phyloP scores from a whole-genome alignment of 1,140 invertebrate species.

The Formica selysi region DNA sequence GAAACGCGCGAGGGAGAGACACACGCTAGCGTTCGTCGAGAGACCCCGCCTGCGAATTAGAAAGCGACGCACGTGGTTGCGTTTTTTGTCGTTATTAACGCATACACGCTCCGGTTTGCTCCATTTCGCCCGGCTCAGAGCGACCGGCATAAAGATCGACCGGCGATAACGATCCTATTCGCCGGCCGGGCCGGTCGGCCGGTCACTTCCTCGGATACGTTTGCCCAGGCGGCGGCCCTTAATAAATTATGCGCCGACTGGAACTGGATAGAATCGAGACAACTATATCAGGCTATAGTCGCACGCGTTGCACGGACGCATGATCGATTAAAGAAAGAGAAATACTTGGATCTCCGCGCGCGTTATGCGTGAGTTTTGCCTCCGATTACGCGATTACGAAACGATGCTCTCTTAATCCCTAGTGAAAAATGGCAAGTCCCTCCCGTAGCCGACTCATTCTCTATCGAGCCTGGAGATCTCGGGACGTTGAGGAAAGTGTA shows the following conservation, averaged over 20 bases:
- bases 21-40: no score
- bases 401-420: not conserved
- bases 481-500: not conserved
- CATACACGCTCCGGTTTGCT: constrained; percentile 19
- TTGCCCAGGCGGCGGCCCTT: constrained; percentile 40
- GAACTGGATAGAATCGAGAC: constrained; percentile 58
- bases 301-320: constrained; percentile 27
- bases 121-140: constrained; percentile 26
- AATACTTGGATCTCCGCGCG: constrained; percentile 4
- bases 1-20: no score
- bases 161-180: constrained; percentile 54
- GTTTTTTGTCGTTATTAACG: constrained; percentile 31
- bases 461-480: constrained; percentile 12
- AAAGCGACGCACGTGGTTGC: constrained; percentile 35
- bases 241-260: constrained; percentile 61
- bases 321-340: constrained; percentile 63
- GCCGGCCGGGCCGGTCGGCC: not conserved
- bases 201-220: constrained; percentile 44
- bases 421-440: constrained; percentile 11
- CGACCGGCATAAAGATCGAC: constrained; percentile 32
- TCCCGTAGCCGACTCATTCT: not conserved
- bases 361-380: not conserved
- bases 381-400: not conserved
- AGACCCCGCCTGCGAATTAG: constrained; percentile 16
- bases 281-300: constrained; percentile 59